phyloP scores from a whole-genome alignment of 2,888 invertebrate genomes.

The Formica aserva region DNA sequence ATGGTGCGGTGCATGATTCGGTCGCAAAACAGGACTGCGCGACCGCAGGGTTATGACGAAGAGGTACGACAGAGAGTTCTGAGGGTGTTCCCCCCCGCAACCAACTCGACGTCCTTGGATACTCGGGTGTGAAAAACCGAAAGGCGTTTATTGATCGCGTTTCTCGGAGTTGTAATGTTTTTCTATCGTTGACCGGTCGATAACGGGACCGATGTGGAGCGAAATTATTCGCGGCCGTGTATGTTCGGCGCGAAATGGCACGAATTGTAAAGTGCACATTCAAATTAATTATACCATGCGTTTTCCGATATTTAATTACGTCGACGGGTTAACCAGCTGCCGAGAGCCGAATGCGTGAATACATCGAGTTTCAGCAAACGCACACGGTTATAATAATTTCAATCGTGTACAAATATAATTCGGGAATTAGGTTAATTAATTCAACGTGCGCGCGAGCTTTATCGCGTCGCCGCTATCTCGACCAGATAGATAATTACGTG shows the following conservation, averaged over 20 bases:
- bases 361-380: not conserved
- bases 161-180: slow-evolving; percentile 24
- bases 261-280: slow-evolving; percentile 6
- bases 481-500: slow-evolving; percentile 7
- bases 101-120: slow-evolving; percentile 35
- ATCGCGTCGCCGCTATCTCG: slow-evolving; percentile 1
- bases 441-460: slow-evolving; percentile 10
- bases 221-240: slow-evolving; percentile 15
- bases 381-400: not conserved
- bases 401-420: slow-evolving; percentile 39
- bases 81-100: slow-evolving; percentile 10
- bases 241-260: not conserved
- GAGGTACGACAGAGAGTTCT: not conserved
- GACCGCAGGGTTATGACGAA: not conserved
- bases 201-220: slow-evolving; percentile 22
- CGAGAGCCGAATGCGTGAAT: not conserved
- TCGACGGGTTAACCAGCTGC: not conserved
- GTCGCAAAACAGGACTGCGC: slow-evolving; percentile 18
- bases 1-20: slow-evolving; percentile 22
- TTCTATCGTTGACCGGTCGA: slow-evolving; percentile 25
- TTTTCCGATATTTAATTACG: slow-evolving; percentile 33
- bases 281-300: not conserved
- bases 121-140: slow-evolving; percentile 62
- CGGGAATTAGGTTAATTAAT: slow-evolving; percentile 52
- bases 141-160: slow-evolving; percentile 65